Base-by-base conservation (phyloP, 2,113 vertebrate genomes). In the Anhinga anhinga region DNA sequence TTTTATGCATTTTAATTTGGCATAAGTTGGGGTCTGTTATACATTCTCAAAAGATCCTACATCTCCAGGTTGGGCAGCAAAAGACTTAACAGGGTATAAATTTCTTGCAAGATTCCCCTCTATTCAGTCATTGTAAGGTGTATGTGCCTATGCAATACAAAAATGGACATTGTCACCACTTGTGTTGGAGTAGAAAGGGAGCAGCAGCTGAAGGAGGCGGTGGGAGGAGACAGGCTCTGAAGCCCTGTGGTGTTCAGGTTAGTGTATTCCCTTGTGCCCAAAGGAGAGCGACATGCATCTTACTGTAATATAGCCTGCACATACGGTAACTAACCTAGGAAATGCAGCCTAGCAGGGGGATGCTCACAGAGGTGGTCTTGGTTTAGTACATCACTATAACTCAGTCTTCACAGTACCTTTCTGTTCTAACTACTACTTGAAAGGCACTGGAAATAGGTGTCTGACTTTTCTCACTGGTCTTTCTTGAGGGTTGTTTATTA, bases 341-440 rank as follows among this genome's bases (percentile, higher is more conserved):
- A 52, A 42, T 0, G 0, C 44, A 78, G 58, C 38, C 29, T 16
- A 7, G 19, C 9, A 7, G 4, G 23, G 15, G 34, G 15, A 6
- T 27, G 45, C 72, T 58, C 15, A 19, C 11, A 26, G 56, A n/a
- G 38, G 23, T 53, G 45, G 21, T n/a, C 56, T 72, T 59, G 44
- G 25, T 55, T 56, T 50, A 27, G 10, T 56, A 15, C 14, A 9
- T 49, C 14, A 2, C 30, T 63, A 8, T 77, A 47, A 70, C 30
- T 62, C 27, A 25, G 29, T 15, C 59, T 67, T 34, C 50, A 12
- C n/a, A 38, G 7, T 9, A 26, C 25, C 25, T 25, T 81, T 58
- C 23, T 74, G 21, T 29, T 76, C 23, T 13, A 32, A 23, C 9
- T 14, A 1, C 7, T 65, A 3, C 40, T 69, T 5, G 34, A 40